phyloP scores from a whole-genome alignment of 1,140 invertebrate species.

The Hyles vespertilio region DNA sequence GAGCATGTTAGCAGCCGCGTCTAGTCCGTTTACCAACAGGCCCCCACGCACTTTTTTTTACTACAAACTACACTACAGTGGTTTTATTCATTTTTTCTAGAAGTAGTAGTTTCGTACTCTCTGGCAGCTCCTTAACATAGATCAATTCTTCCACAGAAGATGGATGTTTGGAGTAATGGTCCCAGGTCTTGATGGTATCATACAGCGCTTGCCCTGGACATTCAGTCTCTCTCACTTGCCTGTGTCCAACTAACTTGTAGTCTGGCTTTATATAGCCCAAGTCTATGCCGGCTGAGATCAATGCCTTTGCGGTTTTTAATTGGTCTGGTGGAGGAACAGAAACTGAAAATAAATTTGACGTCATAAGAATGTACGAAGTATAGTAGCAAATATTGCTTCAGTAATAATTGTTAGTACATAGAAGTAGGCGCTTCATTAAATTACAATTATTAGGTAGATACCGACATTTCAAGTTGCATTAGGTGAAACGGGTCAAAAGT shows the following conservation, averaged over 20 bases:
- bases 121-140: conserved; percentile 37
- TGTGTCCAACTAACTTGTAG: conserved; percentile 82
- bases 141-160: conserved; percentile 44
- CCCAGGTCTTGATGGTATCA: conserved; percentile 80
- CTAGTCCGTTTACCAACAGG: background rate
- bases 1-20: too few relatives aligned
- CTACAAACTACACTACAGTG: too few relatives aligned
- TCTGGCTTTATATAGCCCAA: conserved; percentile 76
- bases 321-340: conserved; percentile 77
- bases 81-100: background rate
- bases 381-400: too few relatives aligned
- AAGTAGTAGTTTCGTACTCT: conserved; percentile 11
- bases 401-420: too few relatives aligned
- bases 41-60: too few relatives aligned
- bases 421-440: too few relatives aligned
- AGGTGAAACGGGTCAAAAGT: too few relatives aligned
- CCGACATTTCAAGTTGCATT: too few relatives aligned
- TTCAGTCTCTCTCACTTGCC: conserved; percentile 81
- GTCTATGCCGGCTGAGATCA: conserved; percentile 80
- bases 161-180: conserved; percentile 74
- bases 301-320: conserved; percentile 75
- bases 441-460: too few relatives aligned
- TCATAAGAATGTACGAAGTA: background rate
- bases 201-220: conserved; percentile 83
- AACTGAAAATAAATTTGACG: conserved; percentile 48